phyloP scores from a whole-genome alignment of 2,797 vertebrate species.

The Hypotaenidia philippensis region DNA sequence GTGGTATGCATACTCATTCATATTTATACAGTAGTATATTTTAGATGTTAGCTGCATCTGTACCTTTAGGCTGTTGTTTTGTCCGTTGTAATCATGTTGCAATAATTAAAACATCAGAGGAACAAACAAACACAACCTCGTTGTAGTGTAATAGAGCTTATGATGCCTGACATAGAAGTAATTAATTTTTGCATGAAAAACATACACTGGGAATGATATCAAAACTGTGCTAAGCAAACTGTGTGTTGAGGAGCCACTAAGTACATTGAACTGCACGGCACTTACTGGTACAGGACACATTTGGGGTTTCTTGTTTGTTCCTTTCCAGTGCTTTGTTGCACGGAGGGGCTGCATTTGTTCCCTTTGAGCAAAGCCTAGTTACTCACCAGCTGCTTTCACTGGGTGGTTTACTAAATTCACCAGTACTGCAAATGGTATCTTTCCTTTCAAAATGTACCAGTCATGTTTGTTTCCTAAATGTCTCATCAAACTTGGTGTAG shows the following conservation, averaged over 20 bases:
- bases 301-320: neutral
- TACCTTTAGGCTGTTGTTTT: constrained; percentile 58
- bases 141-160: constrained; percentile 34
- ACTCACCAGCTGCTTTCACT: neutral
- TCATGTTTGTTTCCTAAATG: neutral
- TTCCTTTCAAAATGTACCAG: neutral
- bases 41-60: constrained; percentile 21
- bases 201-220: neutral
- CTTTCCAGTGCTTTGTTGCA: neutral
- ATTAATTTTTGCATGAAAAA: constrained; percentile 36
- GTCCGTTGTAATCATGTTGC: constrained; percentile 43
- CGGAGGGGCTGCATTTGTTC: neutral
- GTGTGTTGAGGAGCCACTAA: neutral
- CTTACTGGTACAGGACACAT: neutral
- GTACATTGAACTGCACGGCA: neutral
- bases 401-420: neutral
- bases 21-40: constrained; percentile 4
- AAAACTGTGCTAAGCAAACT: neutral
- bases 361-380: neutral
- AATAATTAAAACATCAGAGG: constrained; percentile 70
- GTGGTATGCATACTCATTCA: neutral
- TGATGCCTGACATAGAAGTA: constrained; percentile 35
- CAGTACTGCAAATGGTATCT: neutral
- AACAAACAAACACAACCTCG: constrained; percentile 45
- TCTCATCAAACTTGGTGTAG: neutral